Percentiles rank a stretch among this genome's conserved stretches.
These are phyloP conservation scores for Alouatta palliata DNA, from an alignment of 2,113 vertebrate species.

Conservation along the genomic window DNA sequence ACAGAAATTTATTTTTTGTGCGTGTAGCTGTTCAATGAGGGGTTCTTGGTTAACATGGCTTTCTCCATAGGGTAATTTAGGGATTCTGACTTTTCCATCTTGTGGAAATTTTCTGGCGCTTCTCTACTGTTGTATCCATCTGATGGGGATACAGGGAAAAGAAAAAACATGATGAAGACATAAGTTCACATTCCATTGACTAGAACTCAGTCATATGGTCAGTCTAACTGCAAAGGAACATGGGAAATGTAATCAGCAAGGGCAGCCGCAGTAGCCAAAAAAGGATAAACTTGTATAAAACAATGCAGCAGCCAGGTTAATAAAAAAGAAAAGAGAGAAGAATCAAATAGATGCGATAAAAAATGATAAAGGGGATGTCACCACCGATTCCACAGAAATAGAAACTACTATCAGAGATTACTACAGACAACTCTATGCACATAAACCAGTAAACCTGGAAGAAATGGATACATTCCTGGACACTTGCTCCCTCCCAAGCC, in stretches of 20 bases:
- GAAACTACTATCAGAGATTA: no score
- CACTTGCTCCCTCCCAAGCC: no score
- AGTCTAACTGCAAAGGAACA: background rate
- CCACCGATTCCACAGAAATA: no score
- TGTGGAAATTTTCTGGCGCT: background rate
- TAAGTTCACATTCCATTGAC: background rate
- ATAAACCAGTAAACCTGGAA: no score
- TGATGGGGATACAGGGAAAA: background rate
- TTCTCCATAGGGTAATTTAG: background rate
- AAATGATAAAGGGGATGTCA: no score
- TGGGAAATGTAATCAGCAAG: background rate
- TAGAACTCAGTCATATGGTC: background rate
- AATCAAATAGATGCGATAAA: no score
- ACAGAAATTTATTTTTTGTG: background rate
- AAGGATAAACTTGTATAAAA: background rate
- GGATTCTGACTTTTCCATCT: background rate
- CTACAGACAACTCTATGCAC: no score
- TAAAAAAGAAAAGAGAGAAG: no score
- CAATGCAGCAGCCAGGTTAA: background rate
- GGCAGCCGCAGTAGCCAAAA: background rate
- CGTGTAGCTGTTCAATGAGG: background rate
- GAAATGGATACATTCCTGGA: no score
- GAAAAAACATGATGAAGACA: background rate
- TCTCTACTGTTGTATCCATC: background rate
- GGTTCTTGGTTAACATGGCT: background rate